A percentile compares a stretch with the other conserved stretches of the same genome.
These are phyloP conservation scores for Polydesmus complanatus DNA, from an alignment of 2,888 invertebrate genomes.

Conservation along the genomic window DNA sequence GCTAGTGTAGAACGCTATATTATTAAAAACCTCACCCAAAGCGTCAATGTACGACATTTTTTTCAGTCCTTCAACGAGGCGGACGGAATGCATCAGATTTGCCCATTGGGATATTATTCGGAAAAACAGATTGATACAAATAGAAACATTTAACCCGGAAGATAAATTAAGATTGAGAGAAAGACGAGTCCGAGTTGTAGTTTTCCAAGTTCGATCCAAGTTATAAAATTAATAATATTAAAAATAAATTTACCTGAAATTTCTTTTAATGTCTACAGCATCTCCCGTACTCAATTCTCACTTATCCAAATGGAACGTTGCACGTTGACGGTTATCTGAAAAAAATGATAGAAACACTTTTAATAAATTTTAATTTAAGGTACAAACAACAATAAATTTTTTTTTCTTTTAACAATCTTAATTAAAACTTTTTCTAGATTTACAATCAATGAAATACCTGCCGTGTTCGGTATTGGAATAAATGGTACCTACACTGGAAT, in stretches of 20 bases:
- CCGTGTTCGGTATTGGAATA: slow-evolving; percentile 5
- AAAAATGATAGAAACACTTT: neutral
- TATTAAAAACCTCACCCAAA: neutral
- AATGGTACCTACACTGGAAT: slow-evolving; percentile 12
- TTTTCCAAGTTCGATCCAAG: neutral
- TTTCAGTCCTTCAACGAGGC: neutral
- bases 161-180: neutral
- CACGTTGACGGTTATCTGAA: neutral
- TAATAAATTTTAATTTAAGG: neutral
- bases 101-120: neutral
- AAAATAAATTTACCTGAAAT: too few species aligned
- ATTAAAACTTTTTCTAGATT: neutral
- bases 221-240: too few species aligned
- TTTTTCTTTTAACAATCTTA: too few species aligned
- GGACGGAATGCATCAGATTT: neutral
- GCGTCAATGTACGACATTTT: neutral
- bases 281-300: neutral
- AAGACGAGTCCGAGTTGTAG: neutral
- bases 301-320: neutral
- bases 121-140: neutral
- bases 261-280: too few species aligned
- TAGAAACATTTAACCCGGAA: neutral
- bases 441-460: slow-evolving; percentile 9
- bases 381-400: too few species aligned
- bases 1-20: neutral